phyloP scores from a whole-genome alignment of 2,888 invertebrate genomes.

The Sphaerophoria rueppellii region DNA sequence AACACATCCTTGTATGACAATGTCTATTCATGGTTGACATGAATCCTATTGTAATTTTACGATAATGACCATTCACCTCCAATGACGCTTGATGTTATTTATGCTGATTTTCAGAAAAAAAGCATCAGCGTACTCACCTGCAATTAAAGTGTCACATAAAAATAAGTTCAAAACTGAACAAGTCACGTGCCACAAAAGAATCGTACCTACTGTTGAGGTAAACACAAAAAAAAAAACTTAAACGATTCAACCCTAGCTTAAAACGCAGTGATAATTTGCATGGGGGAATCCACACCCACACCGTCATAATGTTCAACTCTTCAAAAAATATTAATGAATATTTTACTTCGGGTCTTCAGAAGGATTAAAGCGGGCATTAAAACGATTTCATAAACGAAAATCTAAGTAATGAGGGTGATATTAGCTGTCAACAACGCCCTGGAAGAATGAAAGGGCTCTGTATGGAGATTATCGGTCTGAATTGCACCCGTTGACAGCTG shows the following conservation, averaged over 20 bases:
- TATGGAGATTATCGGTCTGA: conserved; percentile 34
- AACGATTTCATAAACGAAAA: conserved; percentile 3
- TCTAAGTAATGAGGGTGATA: conserved; percentile 23
- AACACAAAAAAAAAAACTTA: conserved; percentile 12
- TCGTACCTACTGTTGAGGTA: conserved; percentile 52
- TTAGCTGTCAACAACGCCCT: neutral
- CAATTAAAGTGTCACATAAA: conserved; percentile 80
- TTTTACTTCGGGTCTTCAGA: neutral
- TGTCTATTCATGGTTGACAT: conserved; percentile 16
- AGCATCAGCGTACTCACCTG: conserved; percentile 77
- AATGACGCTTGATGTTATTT: conserved; percentile 25
- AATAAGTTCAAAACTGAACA: conserved; percentile 52
- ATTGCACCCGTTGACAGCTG: conserved; percentile 44
- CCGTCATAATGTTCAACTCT: neutral
- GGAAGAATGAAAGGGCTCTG: neutral
- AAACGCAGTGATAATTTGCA: neutral
- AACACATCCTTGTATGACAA: conserved; percentile 49
- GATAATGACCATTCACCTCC: conserved; percentile 54
- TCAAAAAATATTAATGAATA: conserved; percentile 10
- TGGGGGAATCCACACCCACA: neutral
- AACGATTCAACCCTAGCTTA: conserved; percentile 18
- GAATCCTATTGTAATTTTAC: conserved; percentile 47
- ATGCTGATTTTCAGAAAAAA: conserved; percentile 47
- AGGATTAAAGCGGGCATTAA: conserved; percentile 12
- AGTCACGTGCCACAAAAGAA: conserved; percentile 67